Evolutionary conservation across 2,797 vertebrate genomes (phyloP).

Genomic region (Myripristis jacobus): DNA sequence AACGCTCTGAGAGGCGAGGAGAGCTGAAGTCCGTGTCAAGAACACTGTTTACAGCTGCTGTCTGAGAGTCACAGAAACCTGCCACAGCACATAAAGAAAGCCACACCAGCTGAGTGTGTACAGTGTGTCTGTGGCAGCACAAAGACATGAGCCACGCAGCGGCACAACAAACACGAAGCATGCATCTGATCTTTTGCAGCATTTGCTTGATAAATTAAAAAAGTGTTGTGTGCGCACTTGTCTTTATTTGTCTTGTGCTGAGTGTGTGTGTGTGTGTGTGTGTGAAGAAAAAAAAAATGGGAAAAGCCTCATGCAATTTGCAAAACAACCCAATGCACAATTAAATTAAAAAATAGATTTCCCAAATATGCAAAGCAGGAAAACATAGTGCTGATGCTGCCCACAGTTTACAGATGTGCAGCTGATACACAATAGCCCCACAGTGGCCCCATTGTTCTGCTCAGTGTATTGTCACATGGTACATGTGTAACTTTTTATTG

Average conservation of each 20-base stretch:
- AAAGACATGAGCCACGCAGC: constrained; percentile 41
- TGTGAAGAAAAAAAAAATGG: not conserved
- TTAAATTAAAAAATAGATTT: not conserved
- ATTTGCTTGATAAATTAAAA: constrained; percentile 7
- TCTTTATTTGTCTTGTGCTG: not conserved
- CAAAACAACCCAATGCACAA: not conserved
- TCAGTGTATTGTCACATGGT: constrained; percentile 22
- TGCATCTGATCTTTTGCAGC: constrained; percentile 5
- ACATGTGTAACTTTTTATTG: constrained; percentile 14
- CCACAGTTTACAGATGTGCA: constrained; percentile 2
- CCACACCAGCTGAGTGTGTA: not conserved
- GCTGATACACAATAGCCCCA: constrained; percentile 32
- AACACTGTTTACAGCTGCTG: constrained; percentile 21
- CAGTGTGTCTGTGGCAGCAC: constrained; percentile 30
- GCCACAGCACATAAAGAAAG: not conserved
- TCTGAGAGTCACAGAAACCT: constrained; percentile 6
- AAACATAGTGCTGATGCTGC: not conserved
- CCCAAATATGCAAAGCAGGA: not conserved
- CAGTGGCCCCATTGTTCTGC: constrained; percentile 58
- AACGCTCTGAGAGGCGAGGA: not conserved
- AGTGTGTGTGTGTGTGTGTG: not conserved
- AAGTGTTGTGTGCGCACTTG: constrained; percentile 9
- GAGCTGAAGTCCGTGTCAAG: constrained; percentile 3
- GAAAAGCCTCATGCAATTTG: not conserved
- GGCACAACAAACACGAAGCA: constrained; percentile 67